Evolutionary conservation across 2,113 vertebrate species (phyloP).

Genomic region (Poecilia latipinna): DNA sequence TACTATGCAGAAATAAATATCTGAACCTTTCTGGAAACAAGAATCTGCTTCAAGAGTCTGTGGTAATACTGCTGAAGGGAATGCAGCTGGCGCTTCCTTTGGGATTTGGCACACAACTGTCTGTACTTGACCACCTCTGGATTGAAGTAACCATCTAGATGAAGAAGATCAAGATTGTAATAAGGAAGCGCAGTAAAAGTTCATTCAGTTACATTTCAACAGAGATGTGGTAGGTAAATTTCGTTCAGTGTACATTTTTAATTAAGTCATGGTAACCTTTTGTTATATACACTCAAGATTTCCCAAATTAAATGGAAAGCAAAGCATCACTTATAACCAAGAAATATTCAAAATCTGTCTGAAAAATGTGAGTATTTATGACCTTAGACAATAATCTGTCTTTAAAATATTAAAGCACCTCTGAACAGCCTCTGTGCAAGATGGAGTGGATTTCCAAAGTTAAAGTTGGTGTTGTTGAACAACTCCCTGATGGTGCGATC

Average conservation of each 20-base stretch:
- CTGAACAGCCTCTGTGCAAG: conserved; percentile 94
- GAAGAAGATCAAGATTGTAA: background rate
- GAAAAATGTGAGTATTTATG: too few relatives aligned
- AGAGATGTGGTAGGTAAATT: too few relatives aligned
- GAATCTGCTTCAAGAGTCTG: conserved; percentile 91
- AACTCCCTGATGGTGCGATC: conserved; percentile 81
- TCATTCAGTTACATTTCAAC: too few relatives aligned
- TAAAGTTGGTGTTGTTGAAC: conserved; percentile 89
- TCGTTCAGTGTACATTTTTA: too few relatives aligned
- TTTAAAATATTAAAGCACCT: conserved; percentile 74
- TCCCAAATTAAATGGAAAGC: too few relatives aligned
- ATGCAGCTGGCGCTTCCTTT: conserved; percentile 89
- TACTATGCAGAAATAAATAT: background rate
- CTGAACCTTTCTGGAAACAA: conserved; percentile 91
- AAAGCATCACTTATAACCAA: too few relatives aligned
- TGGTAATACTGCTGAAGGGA: conserved; percentile 96
- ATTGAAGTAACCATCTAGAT: conserved; percentile 92
- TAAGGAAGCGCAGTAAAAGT: background rate
- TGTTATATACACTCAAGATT: too few relatives aligned
- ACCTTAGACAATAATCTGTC: too few relatives aligned
- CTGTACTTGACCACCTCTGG: conserved; percentile 97
- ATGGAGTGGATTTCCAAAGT: conserved; percentile 93
- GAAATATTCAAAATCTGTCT: too few relatives aligned
- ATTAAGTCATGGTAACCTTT: too few relatives aligned
- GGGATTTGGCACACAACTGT: conserved; percentile 92